Percentiles rank a stretch among this genome's conserved stretches.
phyloP scores from a whole-genome alignment of 1,140 invertebrate genomes.

The Vanessa tameamea region DNA sequence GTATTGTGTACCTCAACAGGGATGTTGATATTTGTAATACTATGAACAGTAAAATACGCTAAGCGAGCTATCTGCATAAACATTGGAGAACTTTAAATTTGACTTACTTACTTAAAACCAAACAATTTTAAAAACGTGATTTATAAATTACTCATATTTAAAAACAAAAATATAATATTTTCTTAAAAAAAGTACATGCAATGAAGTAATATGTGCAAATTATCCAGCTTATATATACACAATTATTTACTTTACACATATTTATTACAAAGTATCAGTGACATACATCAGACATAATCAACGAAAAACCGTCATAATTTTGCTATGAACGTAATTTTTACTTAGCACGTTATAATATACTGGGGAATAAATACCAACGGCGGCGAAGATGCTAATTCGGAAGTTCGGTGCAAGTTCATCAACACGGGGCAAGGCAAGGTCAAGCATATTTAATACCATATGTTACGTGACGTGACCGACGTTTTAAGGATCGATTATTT shows the following conservation, averaged over 20 bases:
- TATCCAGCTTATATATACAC: too few species aligned
- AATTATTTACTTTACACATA: not conserved
- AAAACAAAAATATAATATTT: too few species aligned
- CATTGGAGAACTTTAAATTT: too few species aligned
- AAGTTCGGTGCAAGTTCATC: constrained; percentile 31
- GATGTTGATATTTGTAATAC: too few species aligned
- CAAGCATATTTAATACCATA: constrained; percentile 22
- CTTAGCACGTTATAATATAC: not conserved
- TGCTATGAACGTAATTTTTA: not conserved
- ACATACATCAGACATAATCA: not conserved
- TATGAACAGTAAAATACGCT: too few species aligned
- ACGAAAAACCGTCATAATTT: not conserved
- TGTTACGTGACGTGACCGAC: constrained; percentile 32
- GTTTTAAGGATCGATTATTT: constrained; percentile 13
- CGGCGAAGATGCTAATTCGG: constrained; percentile 17
- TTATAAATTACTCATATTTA: too few species aligned
- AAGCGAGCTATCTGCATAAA: too few species aligned
- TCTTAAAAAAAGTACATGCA: too few species aligned
- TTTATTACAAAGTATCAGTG: not conserved
- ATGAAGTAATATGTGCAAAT: too few species aligned
- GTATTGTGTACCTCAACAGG: too few species aligned
- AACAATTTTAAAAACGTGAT: too few species aligned
- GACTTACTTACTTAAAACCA: too few species aligned
- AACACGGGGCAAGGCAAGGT: constrained; percentile 34
- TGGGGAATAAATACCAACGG: not conserved